Evolutionary conservation across 2,797 vertebrate genomes (phyloP), one percentile per base, ranked within the genome.

Genomic region (Muraenolepis orangiensis): DNA sequence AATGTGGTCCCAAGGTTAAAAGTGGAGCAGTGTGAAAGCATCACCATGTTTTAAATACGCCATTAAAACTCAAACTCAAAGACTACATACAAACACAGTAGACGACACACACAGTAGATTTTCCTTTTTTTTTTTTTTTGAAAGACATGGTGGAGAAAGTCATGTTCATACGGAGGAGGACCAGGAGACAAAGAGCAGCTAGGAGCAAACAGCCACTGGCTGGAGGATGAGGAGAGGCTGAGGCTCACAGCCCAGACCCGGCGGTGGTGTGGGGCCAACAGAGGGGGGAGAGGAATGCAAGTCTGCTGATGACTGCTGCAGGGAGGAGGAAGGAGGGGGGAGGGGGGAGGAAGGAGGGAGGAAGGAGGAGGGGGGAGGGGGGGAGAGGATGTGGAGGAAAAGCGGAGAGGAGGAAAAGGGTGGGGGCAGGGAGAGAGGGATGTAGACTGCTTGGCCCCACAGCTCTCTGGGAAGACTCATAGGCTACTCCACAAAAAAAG

Each of bases 381-480:
- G 85, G 83, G 87, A 76, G 86, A 86, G 87, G 83, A 86, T 82
- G 79, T 26, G 89, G 86, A 87, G 87, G 88, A 87, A 90, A 73
- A 80, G n/a, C 74, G 80, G 81, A 81, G 81, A 75, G 78, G 81
- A 82, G 78, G 28, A 28, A 36, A 74, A 61, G 66, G 42, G 76
- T 18, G 69, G 32, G 28, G 20, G 76, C 67, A 78, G 74, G 73
- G 84, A 77, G 74, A 72, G 84, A 77, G 76, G 72, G 72, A 64
- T 76, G 87, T 87, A 92, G 92, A 93, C 92, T 93, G 91, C 87
- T 88, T 91, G 91, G 92, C 92, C 92, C 91, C 92, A 91, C 84
- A 91, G 91, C 87, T 89, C 89, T 87, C 89, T 86, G 91, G 90
- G 89, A 92, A 92, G 91, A 89, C 90, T 90, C 81, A 71, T 90